Base-by-base conservation (phyloP, 2,113 vertebrate species). In the Archilochus colubris region DNA sequence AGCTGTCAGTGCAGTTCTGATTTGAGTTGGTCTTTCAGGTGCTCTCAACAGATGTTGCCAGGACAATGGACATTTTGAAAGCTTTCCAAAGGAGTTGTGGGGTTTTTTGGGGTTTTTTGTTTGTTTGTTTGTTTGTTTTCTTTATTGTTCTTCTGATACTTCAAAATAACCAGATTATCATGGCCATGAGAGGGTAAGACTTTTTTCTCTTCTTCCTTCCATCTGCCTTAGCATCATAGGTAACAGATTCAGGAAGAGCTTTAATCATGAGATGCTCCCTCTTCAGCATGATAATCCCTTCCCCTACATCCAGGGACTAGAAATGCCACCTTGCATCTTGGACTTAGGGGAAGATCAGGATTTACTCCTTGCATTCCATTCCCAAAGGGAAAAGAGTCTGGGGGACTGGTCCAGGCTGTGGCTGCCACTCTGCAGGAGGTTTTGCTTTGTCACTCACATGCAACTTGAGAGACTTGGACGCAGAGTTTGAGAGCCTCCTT, bases 1-100 rank as follows among this genome's bases (percentile, higher is more conserved):
- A 96, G 67, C 89, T 85, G 38, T 58, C 78, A 95, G 84, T 92
- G 66, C 46, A 76, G 28, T 86, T 96, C 91, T 79, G 94, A 93
- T 85, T 30, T 64, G 55, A 86, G 46, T 58, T 16, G 88, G 73
- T 77, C 84, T 95, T 96, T 89, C 72, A 86, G 78, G 69, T 79
- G 24, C 78, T 96, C 70, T 94, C 93, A 86, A 72, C 92, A 92
- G 94, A 84, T 69, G 55, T 93, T 92, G 20, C 59, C 74, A 75
- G 81, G 93, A 94, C 76, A 95, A 70, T 84, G 88, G 73, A 97
- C 67, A 17, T 55, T 92, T 87, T 62, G 38, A 62, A 93, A 91
- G 50, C 19, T 92, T 96, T 88, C 82, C 28, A n/a, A 20, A 76
- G 54, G 23, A 7, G 33, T 33, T 33, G 33, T 33, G 33, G 33